These are phyloP conservation scores for Zaprionus kolodkinae DNA, from an alignment of 1,140 invertebrate genomes.

Conservation along the genomic window DNA sequence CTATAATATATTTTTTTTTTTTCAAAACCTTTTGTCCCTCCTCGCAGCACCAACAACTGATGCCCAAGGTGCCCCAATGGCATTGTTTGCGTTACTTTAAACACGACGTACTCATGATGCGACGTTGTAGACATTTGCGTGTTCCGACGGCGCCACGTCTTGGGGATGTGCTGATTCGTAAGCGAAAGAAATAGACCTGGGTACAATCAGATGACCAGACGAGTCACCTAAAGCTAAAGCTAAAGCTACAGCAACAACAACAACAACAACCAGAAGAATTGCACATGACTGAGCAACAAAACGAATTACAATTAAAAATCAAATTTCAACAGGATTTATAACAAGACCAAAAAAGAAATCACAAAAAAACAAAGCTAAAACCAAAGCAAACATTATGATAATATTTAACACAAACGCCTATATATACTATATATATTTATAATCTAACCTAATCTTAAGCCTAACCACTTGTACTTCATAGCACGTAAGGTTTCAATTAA, in stretches of 20 bases:
- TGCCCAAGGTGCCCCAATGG: slow-evolving; percentile 89
- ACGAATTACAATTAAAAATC: slow-evolving; percentile 58
- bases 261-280: slow-evolving; percentile 22
- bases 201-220: slow-evolving; percentile 2
- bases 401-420: slow-evolving; percentile 74
- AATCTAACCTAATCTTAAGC: slow-evolving; percentile 52
- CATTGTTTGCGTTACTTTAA: slow-evolving; percentile 91
- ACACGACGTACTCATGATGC: slow-evolving; percentile 87
- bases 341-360: slow-evolving; percentile 47
- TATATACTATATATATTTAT: slow-evolving; percentile 33
- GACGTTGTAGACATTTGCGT: slow-evolving; percentile 87
- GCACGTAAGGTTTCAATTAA: slow-evolving; percentile 85
- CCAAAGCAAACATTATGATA: slow-evolving; percentile 70
- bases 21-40: not conserved
- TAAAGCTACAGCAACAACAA: too few species aligned
- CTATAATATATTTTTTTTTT: not conserved
- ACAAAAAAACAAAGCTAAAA: slow-evolving; percentile 79
- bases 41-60: slow-evolving; percentile 72
- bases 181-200: slow-evolving; percentile 67
- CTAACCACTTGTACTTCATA: slow-evolving; percentile 85
- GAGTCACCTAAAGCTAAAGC: slow-evolving; percentile 16
- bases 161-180: slow-evolving; percentile 74
- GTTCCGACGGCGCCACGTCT: slow-evolving; percentile 77
- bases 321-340: slow-evolving; percentile 70
- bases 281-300: slow-evolving; percentile 70